Percentiles rank a stretch among this genome's conserved stretches.
These are phyloP conservation scores for Hylia prasina DNA, from an alignment of 2,113 vertebrate species.

Conservation along the genomic window DNA sequence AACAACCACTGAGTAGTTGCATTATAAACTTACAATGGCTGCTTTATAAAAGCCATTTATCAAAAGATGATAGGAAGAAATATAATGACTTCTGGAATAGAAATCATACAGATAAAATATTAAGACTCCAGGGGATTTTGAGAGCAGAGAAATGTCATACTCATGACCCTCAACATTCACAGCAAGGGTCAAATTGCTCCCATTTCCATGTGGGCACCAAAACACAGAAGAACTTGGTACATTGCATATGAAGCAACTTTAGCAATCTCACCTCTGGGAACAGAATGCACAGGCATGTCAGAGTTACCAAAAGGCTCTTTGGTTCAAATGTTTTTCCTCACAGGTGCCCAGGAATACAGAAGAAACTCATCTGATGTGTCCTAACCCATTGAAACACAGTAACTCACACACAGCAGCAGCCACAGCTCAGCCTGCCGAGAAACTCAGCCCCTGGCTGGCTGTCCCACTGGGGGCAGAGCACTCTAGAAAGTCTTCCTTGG, in stretches of 20 bases:
- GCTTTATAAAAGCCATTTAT: neutral
- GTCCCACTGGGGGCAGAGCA: neutral
- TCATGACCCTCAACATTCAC: neutral
- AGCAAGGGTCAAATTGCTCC: neutral
- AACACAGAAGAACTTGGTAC: neutral
- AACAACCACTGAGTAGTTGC: neutral
- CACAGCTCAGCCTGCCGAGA: neutral
- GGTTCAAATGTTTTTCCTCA: neutral
- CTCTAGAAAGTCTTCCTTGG: neutral
- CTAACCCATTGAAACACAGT: neutral
- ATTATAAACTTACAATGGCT: neutral
- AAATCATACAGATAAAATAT: neutral
- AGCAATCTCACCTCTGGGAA: neutral
- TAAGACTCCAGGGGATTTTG: neutral
- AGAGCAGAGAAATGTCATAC: neutral
- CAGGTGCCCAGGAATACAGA: neutral
- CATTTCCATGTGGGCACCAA: neutral
- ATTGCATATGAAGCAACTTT: neutral
- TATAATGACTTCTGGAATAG: neutral
- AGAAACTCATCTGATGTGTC: neutral
- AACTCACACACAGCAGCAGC: fast-evolving
- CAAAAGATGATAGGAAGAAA: neutral
- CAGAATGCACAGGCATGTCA: neutral
- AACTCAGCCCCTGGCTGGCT: neutral
- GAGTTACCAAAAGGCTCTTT: neutral